Percentiles rank a stretch among this genome's conserved stretches.
Conservation (phyloP, 2,113 vertebrate species). For the Actinemys pallida region DNA sequence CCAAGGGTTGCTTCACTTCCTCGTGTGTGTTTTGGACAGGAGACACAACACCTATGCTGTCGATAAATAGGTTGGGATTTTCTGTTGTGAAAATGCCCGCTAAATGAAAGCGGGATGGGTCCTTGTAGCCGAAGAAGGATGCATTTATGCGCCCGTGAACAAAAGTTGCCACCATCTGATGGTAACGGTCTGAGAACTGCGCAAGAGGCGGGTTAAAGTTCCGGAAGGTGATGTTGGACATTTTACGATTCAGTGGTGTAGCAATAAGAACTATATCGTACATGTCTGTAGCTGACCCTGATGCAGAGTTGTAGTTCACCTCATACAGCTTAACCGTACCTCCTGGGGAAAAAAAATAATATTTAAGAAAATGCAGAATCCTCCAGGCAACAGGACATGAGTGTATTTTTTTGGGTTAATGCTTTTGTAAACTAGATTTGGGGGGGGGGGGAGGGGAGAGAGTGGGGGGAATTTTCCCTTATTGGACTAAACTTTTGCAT, state of each 20-base stretch:
- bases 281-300: conserved; percentile 77
- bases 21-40: conserved; percentile 67
- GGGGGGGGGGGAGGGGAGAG: neutral
- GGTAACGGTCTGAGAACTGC: conserved; percentile 80
- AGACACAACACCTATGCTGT: conserved; percentile 80
- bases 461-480: neutral
- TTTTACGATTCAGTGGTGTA: conserved; percentile 84
- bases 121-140: conserved; percentile 83
- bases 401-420: neutral
- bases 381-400: neutral
- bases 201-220: conserved; percentile 87
- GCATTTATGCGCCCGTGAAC: conserved; percentile 88
- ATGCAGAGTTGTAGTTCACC: conserved; percentile 82
- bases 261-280: conserved; percentile 93
- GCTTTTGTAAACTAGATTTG: neutral
- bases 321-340: conserved; percentile 81
- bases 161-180: conserved; percentile 85
- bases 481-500: neutral
- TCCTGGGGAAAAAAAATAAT: conserved; percentile 72
- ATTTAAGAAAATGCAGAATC: neutral
- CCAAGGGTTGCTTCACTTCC: neutral
- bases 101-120: conserved; percentile 75
- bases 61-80: conserved; percentile 79
- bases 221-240: conserved; percentile 87
- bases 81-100: conserved; percentile 84